These are phyloP conservation scores for Aphyosemion australe DNA, from an alignment of 2,113 vertebrate species.

Conservation along the genomic window DNA sequence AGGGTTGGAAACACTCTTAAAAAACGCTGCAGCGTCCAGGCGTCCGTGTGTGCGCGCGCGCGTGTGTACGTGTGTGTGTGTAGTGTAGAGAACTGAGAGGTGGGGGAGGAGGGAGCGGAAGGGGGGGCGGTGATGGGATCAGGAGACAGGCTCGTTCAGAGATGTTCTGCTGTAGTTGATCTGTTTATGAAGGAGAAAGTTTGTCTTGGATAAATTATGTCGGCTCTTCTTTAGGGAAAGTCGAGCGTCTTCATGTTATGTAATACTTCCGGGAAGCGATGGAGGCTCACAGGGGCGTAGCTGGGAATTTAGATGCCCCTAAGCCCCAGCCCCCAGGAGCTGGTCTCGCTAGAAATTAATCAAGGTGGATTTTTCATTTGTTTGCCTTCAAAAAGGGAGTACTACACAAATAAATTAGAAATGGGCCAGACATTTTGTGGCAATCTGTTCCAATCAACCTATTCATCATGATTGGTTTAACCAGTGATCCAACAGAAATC, in stretches of 20 bases:
- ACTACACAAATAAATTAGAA: no score
- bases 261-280: conserved; percentile 24
- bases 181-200: conserved; percentile 46
- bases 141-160: conserved; percentile 25
- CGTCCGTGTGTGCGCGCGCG: conserved; percentile 70
- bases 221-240: conserved; percentile 13
- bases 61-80: conserved; percentile 56
- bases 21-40: conserved; percentile 80
- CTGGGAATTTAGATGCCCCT: not conserved
- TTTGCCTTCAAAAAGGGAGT: no score
- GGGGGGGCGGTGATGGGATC: not conserved
- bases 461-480: no score
- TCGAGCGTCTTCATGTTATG: conserved; percentile 6
- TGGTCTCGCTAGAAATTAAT: not conserved
- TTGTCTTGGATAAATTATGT: conserved; percentile 29
- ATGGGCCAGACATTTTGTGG: no score
- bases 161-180: conserved; percentile 43
- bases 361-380: not conserved
- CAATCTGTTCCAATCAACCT: no score
- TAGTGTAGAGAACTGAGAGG: conserved; percentile 42
- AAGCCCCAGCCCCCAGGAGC: not conserved
- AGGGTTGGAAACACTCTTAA: conserved; percentile 68
- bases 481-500: no score
- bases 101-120: conserved; percentile 30
- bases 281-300: conserved; percentile 17